These are phyloP conservation scores for Panurus biarmicus DNA, from an alignment of 2,113 vertebrate genomes.

Conservation along the genomic window DNA sequence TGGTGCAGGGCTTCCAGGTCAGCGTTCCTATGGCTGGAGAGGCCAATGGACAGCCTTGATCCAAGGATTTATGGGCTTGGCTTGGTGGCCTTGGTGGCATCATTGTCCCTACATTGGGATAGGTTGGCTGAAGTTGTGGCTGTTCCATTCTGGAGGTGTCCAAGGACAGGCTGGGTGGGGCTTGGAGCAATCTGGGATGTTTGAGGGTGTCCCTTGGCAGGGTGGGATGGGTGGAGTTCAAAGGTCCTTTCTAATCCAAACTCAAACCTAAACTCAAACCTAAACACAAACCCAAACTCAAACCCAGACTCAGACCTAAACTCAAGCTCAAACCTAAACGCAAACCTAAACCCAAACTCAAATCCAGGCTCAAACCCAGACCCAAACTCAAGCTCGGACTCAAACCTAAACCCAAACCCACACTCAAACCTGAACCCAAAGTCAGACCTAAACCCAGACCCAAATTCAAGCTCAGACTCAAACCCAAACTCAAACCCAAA, in stretches of 20 bases:
- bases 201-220: neutral
- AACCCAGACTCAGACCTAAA: accelerated
- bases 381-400: too few species aligned
- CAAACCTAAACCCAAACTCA: accelerated
- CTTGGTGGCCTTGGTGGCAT: neutral
- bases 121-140: accelerated
- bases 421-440: neutral
- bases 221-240: neutral
- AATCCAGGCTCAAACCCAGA: accelerated
- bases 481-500: neutral
- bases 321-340: accelerated
- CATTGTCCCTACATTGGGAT: accelerated
- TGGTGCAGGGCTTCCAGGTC: conserved; percentile 88
- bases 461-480: neutral
- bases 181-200: neutral
- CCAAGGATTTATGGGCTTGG: accelerated
- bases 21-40: neutral
- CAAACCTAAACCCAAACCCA: neutral
- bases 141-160: neutral
- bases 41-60: accelerated
- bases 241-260: neutral
- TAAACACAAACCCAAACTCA: too few species aligned
- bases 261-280: neutral
- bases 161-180: accelerated
- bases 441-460: too few species aligned